Base-by-base conservation (phyloP, 2,113 vertebrate species). In the Melanotaenia duboulayi region DNA sequence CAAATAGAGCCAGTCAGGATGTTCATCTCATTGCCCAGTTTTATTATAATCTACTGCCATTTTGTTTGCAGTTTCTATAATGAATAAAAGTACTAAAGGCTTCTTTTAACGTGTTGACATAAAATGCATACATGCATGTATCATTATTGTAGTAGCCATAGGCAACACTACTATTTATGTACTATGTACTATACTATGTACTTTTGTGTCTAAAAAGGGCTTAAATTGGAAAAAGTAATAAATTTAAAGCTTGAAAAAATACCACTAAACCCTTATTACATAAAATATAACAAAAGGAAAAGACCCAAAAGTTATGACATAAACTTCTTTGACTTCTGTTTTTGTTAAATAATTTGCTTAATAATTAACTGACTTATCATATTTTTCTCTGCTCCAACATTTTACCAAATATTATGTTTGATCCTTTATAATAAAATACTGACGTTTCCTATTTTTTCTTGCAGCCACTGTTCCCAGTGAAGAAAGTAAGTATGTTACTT, bases 381-480 rank as follows among this genome's bases (percentile, higher is more conserved):
- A 20, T 69, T 42, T 60, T 24, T 51, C 19, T 24, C 19, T 39
- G 1, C 65, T 66, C 58, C 24, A 14, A n/a, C n/a, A 28, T 28
- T 28, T 28, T 28, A 6, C 4, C 22, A 64, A 62, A 48, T 52
- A 24, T 60, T 22, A 68, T 49, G 42, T 60, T 71, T 60, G 48
- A 25, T 50, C 40, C n/a, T n/a, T 66, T 69, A 22, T 39, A 66
- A 57, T 69, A 35, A 69, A 61, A 82, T 62, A 55, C 64, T 76
- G 69, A 73, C 25, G 46, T 39, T 73, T 22, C 23, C 1, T 56
- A 0, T 86, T 35, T 82, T 44, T 40, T 78, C 68, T 82, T 85
- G 58, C 87, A 93, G 91, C 80, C 52, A 12, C 70, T 49, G n/a
- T 64, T 35, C 59, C 87, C 50, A 87, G 84, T 67, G 86, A 90